Evolutionary conservation across 92 coral and sea anemone genomes (phyloP), one percentile per base, ranked within the genome.

Genomic region (Scolanthus callimorphus): DNA sequence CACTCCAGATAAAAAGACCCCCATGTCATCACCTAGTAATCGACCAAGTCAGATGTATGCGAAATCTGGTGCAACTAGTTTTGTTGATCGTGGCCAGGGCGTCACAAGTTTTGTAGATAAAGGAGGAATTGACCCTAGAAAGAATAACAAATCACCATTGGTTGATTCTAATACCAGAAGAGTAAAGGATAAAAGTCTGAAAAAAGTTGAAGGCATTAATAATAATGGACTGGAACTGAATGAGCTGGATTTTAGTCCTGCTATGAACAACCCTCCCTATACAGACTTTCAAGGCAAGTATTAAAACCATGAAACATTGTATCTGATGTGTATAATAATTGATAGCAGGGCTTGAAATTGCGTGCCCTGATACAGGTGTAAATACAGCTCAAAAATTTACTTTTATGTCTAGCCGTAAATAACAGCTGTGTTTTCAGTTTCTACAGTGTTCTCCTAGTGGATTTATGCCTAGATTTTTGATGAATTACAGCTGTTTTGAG

Each of bases 241-340:
- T 28, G 80, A 80, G n/a, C 17, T 69, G 60, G 73, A 78, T 57
- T 66, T 50, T 57, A 55, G 70, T 24, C 63, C 70, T 11, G 60
- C 55, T 17, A 29, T 63, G 22, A 65, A 49, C 25, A 60, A 82
- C 25, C 98, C 94, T 21, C 98, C 98, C 12, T 92, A 59, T 41
- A 91, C 84, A 25, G 86, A 88, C 83, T 92, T 92, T 59, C 76
- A 84, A 84, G 96, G 98, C n/a, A n/a, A n/a, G n/a, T n/a, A n/a
- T n/a, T n/a, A n/a, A n/a, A n/a, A n/a, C n/a, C n/a, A n/a, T n/a
- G n/a, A n/a, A n/a, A n/a, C n/a, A n/a, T n/a, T n/a, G n/a, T n/a
- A n/a, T n/a, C n/a, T n/a, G n/a, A n/a, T n/a, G n/a, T n/a, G n/a
- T n/a, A n/a, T n/a, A n/a, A n/a, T n/a, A n/a, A n/a, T n/a, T n/a